Conservation (phyloP, 2,888 invertebrate genomes). For the Autographa gamma region DNA sequence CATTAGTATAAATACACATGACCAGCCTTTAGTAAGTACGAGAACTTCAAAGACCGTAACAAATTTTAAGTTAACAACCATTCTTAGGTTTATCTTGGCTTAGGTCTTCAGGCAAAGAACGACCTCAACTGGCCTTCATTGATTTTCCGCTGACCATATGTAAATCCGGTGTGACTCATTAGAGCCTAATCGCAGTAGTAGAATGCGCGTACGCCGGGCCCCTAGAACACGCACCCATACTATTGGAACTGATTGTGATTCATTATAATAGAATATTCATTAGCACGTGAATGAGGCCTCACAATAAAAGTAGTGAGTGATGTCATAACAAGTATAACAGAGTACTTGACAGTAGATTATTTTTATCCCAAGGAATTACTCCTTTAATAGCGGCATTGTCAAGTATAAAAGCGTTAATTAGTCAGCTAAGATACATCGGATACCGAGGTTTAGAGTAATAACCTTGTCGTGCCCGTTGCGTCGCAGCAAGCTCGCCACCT, state of each 20-base stretch:
- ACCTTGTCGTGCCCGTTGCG: constrained; percentile 52
- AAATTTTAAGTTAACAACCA: constrained; percentile 46
- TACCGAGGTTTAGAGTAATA: constrained; percentile 31
- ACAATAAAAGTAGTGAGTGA: constrained; percentile 30
- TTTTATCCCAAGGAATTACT: not conserved
- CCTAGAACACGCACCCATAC: constrained; percentile 53
- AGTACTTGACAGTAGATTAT: not conserved
- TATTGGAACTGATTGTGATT: constrained; percentile 56
- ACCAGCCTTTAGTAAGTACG: not conserved
- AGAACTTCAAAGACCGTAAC: constrained; percentile 10
- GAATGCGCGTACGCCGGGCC: constrained; percentile 61
- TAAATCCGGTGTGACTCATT: constrained; percentile 79
- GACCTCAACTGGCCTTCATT: constrained; percentile 61
- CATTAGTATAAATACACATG: constrained; percentile 6
- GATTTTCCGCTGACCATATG: constrained; percentile 70
- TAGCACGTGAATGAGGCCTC: constrained; percentile 39
- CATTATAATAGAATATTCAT: constrained; percentile 55
- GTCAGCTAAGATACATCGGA: constrained; percentile 23
- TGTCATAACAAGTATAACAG: constrained; percentile 19
- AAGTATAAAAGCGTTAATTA: constrained; percentile 25
- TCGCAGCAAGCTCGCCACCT: constrained; percentile 51
- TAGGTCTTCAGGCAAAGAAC: constrained; percentile 64
- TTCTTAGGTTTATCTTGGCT: constrained; percentile 59
- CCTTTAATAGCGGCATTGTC: not conserved
- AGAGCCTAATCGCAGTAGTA: constrained; percentile 66